Evolutionary conservation across 2,797 vertebrate genomes (phyloP).

Genomic region (Glyptemys insculpta): DNA sequence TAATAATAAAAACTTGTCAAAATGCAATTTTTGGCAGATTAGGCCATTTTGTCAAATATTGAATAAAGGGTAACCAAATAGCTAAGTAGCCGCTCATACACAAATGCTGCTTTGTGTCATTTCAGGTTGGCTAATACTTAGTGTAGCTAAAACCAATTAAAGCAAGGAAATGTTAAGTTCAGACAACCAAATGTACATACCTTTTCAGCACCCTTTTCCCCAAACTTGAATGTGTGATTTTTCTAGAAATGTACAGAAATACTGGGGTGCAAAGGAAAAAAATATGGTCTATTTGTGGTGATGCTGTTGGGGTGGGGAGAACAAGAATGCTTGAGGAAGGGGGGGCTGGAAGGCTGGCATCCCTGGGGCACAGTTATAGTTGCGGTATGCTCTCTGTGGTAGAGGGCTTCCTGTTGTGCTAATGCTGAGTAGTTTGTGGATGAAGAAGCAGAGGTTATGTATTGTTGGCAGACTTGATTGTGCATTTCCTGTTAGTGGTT

Average conservation of each 20-base stretch:
- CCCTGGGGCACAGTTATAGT: background rate
- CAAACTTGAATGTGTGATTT: background rate
- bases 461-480: slow-evolving; percentile 1
- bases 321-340: background rate
- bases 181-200: background rate
- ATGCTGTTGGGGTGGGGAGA: background rate
- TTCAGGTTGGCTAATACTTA: slow-evolving; percentile 11
- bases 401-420: background rate
- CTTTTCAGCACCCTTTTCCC: background rate
- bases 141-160: background rate
- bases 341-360: background rate
- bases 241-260: background rate
- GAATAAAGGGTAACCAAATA: background rate
- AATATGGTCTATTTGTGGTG: background rate
- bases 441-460: slow-evolving; percentile 21
- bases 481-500: slow-evolving; percentile 20
- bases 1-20: background rate
- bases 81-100: background rate
- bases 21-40: background rate
- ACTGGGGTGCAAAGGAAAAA: background rate
- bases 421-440: slow-evolving; percentile 13
- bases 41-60: slow-evolving; percentile 9
- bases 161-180: background rate
- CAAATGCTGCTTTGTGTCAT: background rate
- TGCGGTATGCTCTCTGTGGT: slow-evolving; percentile 2